phyloP scores from a whole-genome alignment of 1,140 invertebrate genomes.

The Anoplolepis gracilipes region DNA sequence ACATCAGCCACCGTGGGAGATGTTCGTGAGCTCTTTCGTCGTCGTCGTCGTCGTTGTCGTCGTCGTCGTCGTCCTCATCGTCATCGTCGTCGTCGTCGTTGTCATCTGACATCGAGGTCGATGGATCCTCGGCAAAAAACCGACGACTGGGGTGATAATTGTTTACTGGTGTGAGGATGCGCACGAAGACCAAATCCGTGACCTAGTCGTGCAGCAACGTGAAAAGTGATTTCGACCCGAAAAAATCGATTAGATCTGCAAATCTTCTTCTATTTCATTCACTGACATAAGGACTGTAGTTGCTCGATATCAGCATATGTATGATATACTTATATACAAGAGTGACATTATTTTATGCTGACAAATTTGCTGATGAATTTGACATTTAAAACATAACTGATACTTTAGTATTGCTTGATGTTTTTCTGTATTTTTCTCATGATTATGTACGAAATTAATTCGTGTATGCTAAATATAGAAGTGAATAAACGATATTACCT shows the following conservation, averaged over 20 bases:
- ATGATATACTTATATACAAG: neutral
- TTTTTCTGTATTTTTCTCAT: neutral
- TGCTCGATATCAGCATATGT: neutral
- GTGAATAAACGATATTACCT: conserved; percentile 3
- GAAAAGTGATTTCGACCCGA: conserved; percentile 32
- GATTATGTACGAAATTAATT: neutral
- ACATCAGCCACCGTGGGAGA: conserved; percentile 79
- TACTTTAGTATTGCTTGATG: neutral
- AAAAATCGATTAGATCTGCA: conserved; percentile 50
- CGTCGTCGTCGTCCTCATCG: conserved; percentile 17
- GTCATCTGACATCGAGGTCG: conserved; percentile 11
- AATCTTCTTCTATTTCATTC: neutral
- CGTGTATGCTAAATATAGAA: neutral
- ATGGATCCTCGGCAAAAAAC: conserved; percentile 40
- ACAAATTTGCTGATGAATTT: too few relatives aligned
- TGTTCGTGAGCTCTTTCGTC: conserved; percentile 22
- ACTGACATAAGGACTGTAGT: neutral
- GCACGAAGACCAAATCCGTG: conserved; percentile 48
- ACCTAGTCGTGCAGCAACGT: conserved; percentile 37
- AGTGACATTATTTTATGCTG: neutral
- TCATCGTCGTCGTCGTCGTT: conserved; percentile 26
- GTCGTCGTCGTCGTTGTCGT: neutral
- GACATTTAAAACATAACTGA: neutral
- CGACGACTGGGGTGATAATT: conserved; percentile 46
- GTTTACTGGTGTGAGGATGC: conserved; percentile 52